A percentile compares a stretch with the other conserved stretches of the same genome.
phyloP scores from a whole-genome alignment of 1,140 invertebrate genomes.

The Samia ricini region DNA sequence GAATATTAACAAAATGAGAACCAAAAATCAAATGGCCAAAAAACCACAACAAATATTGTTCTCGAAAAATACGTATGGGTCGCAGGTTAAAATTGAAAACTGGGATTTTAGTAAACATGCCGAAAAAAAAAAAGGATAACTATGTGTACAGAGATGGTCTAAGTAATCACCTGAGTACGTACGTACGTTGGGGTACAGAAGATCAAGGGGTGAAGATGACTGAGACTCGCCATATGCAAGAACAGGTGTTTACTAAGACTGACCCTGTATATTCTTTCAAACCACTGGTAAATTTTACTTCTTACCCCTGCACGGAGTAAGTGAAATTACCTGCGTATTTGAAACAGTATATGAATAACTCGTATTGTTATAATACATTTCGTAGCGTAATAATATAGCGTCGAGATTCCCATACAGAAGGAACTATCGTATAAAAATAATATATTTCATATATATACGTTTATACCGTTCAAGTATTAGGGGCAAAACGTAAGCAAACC shows the following conservation, averaged over 20 bases:
- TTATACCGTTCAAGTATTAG: too few relatives aligned
- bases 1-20: constrained; percentile 40
- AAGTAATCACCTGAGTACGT: constrained; percentile 71
- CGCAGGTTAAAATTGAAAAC: constrained; percentile 64
- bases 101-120: constrained; percentile 64
- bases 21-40: constrained; percentile 59
- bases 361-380: background rate
- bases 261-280: constrained; percentile 61
- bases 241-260: constrained; percentile 56
- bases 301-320: constrained; percentile 70
- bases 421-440: too few relatives aligned
- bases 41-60: constrained; percentile 70
- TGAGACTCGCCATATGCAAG: constrained; percentile 64
- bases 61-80: constrained; percentile 69
- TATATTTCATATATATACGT: too few relatives aligned
- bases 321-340: constrained; percentile 18
- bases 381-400: background rate
- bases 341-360: background rate
- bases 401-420: too few relatives aligned
- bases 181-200: constrained; percentile 56
- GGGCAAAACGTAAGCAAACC: too few relatives aligned
- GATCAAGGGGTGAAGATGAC: constrained; percentile 54
- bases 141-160: constrained; percentile 67
- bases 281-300: constrained; percentile 67
- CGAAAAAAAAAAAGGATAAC: constrained; percentile 65